A percentile compares a stretch with the other conserved stretches of the same genome.
These are phyloP conservation scores for Noctilio leporinus DNA, from an alignment of 2,113 vertebrate species.

Conservation along the genomic window DNA sequence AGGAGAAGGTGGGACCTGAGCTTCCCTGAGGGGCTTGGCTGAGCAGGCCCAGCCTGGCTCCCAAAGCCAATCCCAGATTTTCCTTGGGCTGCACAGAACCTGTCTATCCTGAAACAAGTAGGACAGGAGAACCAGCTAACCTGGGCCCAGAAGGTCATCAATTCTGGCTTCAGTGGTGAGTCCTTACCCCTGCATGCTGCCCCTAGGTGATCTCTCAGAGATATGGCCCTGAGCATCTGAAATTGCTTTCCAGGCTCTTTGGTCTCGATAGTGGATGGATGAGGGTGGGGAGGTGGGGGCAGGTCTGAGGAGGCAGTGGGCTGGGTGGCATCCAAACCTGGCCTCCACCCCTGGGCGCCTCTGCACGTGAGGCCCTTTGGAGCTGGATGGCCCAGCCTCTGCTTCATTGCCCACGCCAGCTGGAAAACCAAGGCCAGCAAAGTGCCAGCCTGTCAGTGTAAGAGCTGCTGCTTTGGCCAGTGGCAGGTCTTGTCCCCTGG, in stretches of 20 bases:
- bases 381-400: neutral
- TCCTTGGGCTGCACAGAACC: constrained; percentile 82
- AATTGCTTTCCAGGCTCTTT: neutral
- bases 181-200: neutral
- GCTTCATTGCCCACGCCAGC: neutral
- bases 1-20: neutral
- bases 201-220: neutral
- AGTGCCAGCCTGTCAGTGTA: neutral
- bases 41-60: neutral
- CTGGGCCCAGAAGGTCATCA: constrained; percentile 90
- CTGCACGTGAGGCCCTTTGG: neutral
- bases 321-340: neutral
- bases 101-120: constrained; percentile 85
- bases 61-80: constrained; percentile 21
- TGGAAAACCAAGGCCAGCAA: neutral
- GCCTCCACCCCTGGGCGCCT: neutral
- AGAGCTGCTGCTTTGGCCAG: neutral
- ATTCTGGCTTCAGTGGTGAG: constrained; percentile 88
- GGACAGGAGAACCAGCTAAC: constrained; percentile 83
- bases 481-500: neutral
- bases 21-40: neutral
- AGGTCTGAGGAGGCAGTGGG: neutral
- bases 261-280: neutral
- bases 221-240: neutral
- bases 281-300: neutral